Base-by-base conservation (phyloP, 2,888 invertebrate species). In the Macaria liturata region DNA sequence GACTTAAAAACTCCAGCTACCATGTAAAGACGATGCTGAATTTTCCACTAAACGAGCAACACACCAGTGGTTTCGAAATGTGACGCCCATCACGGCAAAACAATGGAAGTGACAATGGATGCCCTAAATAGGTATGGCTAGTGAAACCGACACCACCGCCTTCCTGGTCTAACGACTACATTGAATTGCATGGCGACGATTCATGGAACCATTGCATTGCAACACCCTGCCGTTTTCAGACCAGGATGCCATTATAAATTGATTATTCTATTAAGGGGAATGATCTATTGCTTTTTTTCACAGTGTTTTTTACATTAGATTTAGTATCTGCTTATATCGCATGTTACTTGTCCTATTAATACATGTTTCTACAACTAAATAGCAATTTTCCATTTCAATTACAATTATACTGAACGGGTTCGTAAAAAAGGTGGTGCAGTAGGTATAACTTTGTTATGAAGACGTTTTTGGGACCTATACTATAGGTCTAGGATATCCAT, bases 91-190 rank as follows among this genome's bases (percentile, higher is more conserved):
- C 68, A 64, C 66, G 73, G 67, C 72, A 69, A 74, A 80, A 84
- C 84, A 83, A 84, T 83, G 72, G 75, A 66, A 62, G 61, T 73
- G 74, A 85, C 83, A 86, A 83, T 83, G 80, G 80, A 75, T 78
- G 75, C 73, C 77, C 75, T 74, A 78, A 78, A 78, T 75, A 75
- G 75, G 74, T 74, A 74, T 67, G 67, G 66, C 46, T 49, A 64
- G 71, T 76, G 78, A 82, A 83, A 77, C 79, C 67, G 80, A 86
- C 76, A 83, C 79, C 75, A 59, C 53, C 68, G 71, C 67, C 68
- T 77, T 75, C 73, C 71, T 72, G 72, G 75, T 70, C 73, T 64
- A 64, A 67, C 72, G 62, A 67, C 74, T 61, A 59, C 63, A 57
- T 56, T 57, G 51, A 53, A 52, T 58, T 61, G 72, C 70, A 74